phyloP scores from a whole-genome alignment of 1,140 invertebrate species.

The Diorhabda sublineata region DNA sequence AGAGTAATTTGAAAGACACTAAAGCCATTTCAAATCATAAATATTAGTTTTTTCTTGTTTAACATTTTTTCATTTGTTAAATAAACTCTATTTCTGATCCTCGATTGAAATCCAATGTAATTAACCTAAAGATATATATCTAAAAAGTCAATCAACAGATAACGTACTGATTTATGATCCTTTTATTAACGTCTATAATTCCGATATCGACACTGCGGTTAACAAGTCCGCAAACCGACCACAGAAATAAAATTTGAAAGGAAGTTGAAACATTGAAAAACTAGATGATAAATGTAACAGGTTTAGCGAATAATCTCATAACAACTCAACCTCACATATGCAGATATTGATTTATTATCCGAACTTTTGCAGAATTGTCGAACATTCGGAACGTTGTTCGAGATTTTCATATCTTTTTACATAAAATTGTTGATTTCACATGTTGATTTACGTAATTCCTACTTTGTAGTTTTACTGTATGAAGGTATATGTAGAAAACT shows the following conservation, averaged over 20 bases:
- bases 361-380: neutral
- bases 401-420: neutral
- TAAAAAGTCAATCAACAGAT: neutral
- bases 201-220: neutral
- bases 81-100: no score
- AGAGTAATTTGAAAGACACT: no score
- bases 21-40: no score
- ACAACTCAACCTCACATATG: neutral
- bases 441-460: neutral
- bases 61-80: no score
- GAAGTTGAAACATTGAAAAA: neutral
- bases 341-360: slow-evolving; percentile 1
- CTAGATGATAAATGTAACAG: neutral
- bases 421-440: neutral
- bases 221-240: neutral
- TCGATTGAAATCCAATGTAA: no score
- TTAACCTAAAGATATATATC: neutral
- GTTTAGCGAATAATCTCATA: neutral
- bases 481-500: no score
- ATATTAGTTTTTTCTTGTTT: no score
- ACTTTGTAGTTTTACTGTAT: no score
- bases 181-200: slow-evolving; percentile 3
- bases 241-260: neutral
- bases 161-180: neutral
- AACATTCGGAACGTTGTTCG: neutral